Conservation (phyloP, 2,113 vertebrate species). For the Leptodactylus fuscus region DNA sequence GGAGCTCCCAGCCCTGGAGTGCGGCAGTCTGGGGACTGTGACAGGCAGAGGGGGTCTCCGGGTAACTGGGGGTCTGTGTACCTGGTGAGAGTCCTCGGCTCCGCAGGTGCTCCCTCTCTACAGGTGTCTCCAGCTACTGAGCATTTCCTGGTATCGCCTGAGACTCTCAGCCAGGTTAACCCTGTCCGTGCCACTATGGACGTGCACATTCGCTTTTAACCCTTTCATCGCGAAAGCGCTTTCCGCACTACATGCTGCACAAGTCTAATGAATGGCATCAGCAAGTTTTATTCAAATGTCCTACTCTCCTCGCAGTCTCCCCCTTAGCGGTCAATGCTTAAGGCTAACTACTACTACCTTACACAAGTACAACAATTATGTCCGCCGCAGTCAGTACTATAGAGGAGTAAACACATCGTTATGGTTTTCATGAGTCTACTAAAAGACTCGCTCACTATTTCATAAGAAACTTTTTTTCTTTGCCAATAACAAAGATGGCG, state of each 20-base stretch:
- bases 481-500: constrained; percentile 15
- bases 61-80: not conserved
- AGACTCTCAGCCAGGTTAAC: not conserved
- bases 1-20: too few relatives aligned
- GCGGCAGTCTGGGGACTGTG: too few relatives aligned
- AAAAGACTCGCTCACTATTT: too few relatives aligned
- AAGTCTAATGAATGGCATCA: not conserved
- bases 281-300: not conserved
- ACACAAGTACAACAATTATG: too few relatives aligned
- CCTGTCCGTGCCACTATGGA: not conserved
- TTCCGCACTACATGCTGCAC: not conserved
- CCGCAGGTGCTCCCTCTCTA: not conserved
- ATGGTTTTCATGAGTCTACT: not conserved
- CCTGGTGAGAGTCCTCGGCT: not conserved
- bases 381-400: not conserved
- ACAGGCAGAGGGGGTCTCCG: not conserved
- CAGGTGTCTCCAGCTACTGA: not conserved
- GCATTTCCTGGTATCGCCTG: constrained; percentile 34
- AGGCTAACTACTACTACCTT: too few relatives aligned
- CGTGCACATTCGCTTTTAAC: not conserved
- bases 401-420: not conserved
- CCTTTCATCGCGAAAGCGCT: not conserved
- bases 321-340: too few relatives aligned
- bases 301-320: too few relatives aligned
- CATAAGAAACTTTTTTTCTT: too few relatives aligned